A percentile compares a stretch with the other conserved stretches of the same genome.
Evolutionary conservation across 2,797 vertebrate species (phyloP).

Genomic region (Megalops cyprinoides): DNA sequence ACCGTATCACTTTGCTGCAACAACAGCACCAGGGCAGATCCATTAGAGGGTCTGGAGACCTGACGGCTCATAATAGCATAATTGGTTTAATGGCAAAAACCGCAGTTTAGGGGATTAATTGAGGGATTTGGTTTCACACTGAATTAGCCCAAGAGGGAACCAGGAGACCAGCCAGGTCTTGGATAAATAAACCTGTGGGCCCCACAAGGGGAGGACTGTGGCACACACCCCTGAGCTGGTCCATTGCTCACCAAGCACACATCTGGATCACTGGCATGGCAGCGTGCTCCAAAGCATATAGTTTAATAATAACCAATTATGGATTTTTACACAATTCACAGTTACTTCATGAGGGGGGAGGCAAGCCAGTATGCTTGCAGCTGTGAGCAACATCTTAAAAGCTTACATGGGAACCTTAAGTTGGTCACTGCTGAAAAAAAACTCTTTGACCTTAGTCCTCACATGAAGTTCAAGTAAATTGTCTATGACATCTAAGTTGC

Average conservation of each 20-base stretch:
- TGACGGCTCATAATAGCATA: slow-evolving; percentile 56
- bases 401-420: too few relatives aligned
- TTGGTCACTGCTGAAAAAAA: too few relatives aligned
- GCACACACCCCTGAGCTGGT: too few relatives aligned
- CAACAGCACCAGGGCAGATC: slow-evolving; percentile 30
- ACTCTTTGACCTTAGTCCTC: background rate
- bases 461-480: background rate
- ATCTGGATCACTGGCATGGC: background rate
- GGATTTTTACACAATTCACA: background rate
- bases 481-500: background rate
- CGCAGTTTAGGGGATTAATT: slow-evolving; percentile 70
- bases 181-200: slow-evolving; percentile 68
- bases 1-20: slow-evolving; percentile 42
- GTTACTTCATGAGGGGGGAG: too few relatives aligned
- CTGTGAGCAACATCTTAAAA: too few relatives aligned
- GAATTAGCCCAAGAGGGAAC: slow-evolving; percentile 63
- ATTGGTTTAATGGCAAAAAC: slow-evolving; percentile 67
- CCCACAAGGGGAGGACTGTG: background rate
- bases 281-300: background rate
- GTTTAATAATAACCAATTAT: background rate
- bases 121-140: slow-evolving; percentile 71
- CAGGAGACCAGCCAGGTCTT: slow-evolving; percentile 63
- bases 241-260: background rate
- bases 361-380: too few relatives aligned
- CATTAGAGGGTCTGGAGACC: slow-evolving; percentile 53